A percentile compares a stretch with the other conserved stretches of the same genome.
Evolutionary conservation across 1,140 invertebrate species (phyloP).

Genomic region (Globodera rostochiensis): DNA sequence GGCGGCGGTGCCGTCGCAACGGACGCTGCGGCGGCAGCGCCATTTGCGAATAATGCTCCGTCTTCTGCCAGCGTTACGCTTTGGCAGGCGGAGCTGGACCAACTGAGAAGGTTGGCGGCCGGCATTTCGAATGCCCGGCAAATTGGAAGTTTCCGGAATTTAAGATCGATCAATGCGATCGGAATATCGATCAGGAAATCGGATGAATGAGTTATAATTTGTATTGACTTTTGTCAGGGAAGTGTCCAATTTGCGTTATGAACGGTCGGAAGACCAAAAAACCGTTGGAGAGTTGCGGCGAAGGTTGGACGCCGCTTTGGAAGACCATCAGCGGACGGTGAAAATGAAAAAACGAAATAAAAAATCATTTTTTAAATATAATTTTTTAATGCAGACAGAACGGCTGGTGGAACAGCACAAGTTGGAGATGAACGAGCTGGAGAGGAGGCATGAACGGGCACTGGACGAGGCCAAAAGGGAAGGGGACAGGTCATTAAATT

Average conservation of each 20-base stretch:
- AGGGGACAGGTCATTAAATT: slow-evolving; percentile 9
- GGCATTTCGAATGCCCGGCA: no score
- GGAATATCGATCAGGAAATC: no score
- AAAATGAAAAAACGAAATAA: slow-evolving; percentile 3
- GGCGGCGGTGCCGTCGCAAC: neutral
- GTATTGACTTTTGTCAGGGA: slow-evolving; percentile 13
- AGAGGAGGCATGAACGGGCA: slow-evolving; percentile 34
- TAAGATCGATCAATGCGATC: no score
- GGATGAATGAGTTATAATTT: no score
- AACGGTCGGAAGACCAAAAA: slow-evolving; percentile 40
- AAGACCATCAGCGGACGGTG: slow-evolving; percentile 33
- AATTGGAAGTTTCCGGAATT: no score
- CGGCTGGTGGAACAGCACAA: slow-evolving; percentile 6
- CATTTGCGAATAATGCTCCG: neutral
- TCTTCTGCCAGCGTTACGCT: neutral
- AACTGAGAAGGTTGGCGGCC: slow-evolving; percentile 17
- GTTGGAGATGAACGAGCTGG: slow-evolving; percentile 33
- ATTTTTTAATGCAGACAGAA: neutral
- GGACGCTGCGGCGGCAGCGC: neutral
- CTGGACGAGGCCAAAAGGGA: slow-evolving; percentile 29
- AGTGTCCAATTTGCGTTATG: slow-evolving; percentile 38
- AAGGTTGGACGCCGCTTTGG: slow-evolving; percentile 4
- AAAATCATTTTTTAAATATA: neutral
- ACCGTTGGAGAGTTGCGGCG: slow-evolving; percentile 35
- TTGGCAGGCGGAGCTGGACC: slow-evolving; percentile 37